phyloP scores from a whole-genome alignment of 1,140 invertebrate species.

The Zeugodacus cucurbitae region DNA sequence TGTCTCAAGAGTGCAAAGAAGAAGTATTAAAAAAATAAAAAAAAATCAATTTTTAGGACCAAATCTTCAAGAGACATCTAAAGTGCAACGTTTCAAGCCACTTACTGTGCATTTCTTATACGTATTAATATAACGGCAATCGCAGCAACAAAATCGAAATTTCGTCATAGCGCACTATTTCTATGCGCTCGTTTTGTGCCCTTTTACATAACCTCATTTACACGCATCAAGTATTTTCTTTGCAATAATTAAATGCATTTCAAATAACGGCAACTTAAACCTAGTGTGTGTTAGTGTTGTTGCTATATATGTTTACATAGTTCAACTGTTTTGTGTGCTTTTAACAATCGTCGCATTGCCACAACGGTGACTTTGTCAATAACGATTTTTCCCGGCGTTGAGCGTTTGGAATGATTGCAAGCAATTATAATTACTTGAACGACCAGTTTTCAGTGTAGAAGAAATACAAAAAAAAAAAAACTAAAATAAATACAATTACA shows the following conservation, averaged over 20 bases:
- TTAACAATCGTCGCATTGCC: neutral
- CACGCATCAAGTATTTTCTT: neutral
- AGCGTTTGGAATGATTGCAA: neutral
- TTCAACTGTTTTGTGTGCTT: neutral
- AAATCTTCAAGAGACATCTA: neutral
- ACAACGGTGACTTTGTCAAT: conserved; percentile 24
- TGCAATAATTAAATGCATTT: neutral
- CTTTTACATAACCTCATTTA: neutral
- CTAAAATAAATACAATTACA: neutral
- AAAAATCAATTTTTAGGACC: neutral
- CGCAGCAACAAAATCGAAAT: neutral
- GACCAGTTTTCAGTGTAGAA: neutral
- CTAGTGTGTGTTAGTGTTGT: neutral
- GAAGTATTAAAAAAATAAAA: neutral
- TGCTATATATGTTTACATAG: neutral
- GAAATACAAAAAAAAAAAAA: neutral
- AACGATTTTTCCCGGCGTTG: neutral
- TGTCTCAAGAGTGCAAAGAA: too few relatives aligned
- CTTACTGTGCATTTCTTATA: neutral
- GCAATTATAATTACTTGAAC: neutral
- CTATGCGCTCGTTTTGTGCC: neutral
- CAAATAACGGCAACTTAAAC: neutral
- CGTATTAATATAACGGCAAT: neutral
- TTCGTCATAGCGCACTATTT: neutral
- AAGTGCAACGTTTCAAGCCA: neutral